These are phyloP conservation scores for Raphicerus campestris DNA, from an alignment of 2,113 vertebrate species.

Conservation along the genomic window DNA sequence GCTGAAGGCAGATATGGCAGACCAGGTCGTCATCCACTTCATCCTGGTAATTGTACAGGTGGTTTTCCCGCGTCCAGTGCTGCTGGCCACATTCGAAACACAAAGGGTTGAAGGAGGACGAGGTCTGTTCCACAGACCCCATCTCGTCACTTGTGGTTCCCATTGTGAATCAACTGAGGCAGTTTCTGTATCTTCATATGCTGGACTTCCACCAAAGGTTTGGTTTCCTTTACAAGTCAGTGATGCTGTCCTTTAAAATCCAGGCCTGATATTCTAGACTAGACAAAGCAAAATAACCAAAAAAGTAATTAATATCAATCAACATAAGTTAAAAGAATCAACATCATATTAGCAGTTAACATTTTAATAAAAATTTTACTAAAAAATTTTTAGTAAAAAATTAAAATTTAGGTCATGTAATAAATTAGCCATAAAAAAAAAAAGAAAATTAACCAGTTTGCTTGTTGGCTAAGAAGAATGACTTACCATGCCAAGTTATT, in stretches of 20 bases:
- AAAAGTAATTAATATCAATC: not conserved
- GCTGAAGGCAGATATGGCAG: slow-evolving; percentile 99
- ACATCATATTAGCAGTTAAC: not conserved
- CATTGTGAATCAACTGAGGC: slow-evolving; percentile 78
- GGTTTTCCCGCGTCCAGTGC: slow-evolving; percentile 95
- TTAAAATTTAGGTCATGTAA: not conserved
- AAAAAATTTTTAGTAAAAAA: not conserved
- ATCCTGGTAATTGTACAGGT: slow-evolving; percentile 96
- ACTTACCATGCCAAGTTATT: slow-evolving; percentile 12
- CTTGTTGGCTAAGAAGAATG: slow-evolving; percentile 28
- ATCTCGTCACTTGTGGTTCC: slow-evolving; percentile 90
- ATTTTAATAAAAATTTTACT: not conserved
- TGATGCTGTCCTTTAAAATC: not conserved
- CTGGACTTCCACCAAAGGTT: not conserved
- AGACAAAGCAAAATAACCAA: slow-evolving; percentile 24
- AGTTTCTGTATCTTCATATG: slow-evolving; percentile 4
- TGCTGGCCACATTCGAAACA: slow-evolving; percentile 96
- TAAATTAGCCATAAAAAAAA: not conserved
- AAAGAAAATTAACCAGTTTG: not conserved
- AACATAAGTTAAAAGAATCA: not conserved
- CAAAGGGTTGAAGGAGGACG: slow-evolving; percentile 86
- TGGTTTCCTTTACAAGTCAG: slow-evolving; percentile 32
- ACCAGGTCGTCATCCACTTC: slow-evolving; percentile 98
- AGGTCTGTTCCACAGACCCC: slow-evolving; percentile 83
- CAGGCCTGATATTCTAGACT: slow-evolving; percentile 65